Base-by-base conservation (phyloP, 2,113 vertebrate species). In the Thymallus thymallus region DNA sequence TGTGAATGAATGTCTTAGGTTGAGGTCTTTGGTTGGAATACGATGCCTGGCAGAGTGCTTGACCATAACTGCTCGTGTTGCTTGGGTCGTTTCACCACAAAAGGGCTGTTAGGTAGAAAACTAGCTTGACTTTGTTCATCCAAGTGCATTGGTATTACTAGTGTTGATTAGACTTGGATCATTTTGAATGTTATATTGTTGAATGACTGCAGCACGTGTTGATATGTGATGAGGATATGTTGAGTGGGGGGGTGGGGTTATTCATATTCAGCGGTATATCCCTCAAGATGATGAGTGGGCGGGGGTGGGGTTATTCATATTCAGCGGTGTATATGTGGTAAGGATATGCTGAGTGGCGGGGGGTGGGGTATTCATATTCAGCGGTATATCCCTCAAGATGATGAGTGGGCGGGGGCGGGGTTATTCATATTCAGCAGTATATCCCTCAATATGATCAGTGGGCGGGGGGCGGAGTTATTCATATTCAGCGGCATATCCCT, bases 151-250 rank as follows among this genome's bases (percentile, higher is more conserved):
- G n/a, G 10, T 60, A 60, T 60, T 60, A 20, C 20, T 60, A 22
- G n/a, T 60, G 60, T 62, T 58, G 67, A 68, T 76, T 76, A 81
- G 64, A 80, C 83, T 84, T 60, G 74, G 67, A 85, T 60, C 20
- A 22, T 62, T 75, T 74, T 63, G 70, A 71, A 77, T n/a, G 60
- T 86, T 67, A 69, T 82, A 76, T 69, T 83, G 77, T 81, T 75
- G 82, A 77, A 79, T 20, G 79, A 85, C 84, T 66, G 77, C 82
- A 85, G 90, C 88, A 89, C 85, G 88, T 88, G 60, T 46, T 12
- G 51, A 4, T 6, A 45, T 45, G 41, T 16, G 5, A 13, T 6
- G 51, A 13, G 5, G 13, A 55, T 13, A 55, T 55, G 7, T 6
- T 55, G 41, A 10, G 41, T 3, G 41, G 41, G 9, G 41, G 41